Conservation (phyloP, 2,113 vertebrate genomes). For the Corvus moneduloides region DNA sequence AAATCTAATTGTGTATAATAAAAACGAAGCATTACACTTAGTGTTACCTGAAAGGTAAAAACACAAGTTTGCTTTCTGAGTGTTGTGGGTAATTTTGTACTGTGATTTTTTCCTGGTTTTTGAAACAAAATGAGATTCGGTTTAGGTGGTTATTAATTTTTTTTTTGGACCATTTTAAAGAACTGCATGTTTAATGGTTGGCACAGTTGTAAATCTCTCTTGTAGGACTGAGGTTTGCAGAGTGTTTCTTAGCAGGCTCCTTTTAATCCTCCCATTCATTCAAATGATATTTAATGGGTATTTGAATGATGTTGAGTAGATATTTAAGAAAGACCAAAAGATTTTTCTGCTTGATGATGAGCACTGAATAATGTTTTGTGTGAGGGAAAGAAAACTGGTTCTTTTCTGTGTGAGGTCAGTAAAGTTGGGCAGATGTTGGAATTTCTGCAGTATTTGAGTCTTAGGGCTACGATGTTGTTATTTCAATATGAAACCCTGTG, state of each 20-base stretch:
- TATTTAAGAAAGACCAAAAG: background rate
- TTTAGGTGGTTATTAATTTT: background rate
- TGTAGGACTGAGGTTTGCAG: background rate
- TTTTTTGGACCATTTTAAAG: background rate
- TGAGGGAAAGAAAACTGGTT: background rate
- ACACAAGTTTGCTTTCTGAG: background rate
- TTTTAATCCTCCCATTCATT: background rate
- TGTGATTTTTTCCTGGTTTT: background rate
- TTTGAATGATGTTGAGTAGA: background rate
- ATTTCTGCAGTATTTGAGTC: background rate
- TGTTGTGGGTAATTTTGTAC: background rate
- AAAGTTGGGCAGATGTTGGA: background rate
- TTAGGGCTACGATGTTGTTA: fast-evolving
- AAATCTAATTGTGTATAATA: background rate
- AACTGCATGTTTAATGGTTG: background rate
- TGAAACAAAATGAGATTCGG: background rate
- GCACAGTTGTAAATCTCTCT: background rate
- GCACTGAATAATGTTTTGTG: background rate
- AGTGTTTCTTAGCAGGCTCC: background rate
- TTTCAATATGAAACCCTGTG: background rate
- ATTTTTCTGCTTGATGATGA: background rate
- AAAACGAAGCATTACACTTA: background rate
- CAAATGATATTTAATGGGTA: background rate
- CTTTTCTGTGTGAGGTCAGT: background rate
- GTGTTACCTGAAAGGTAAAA: background rate